phyloP scores from a whole-genome alignment of 2,888 invertebrate genomes.

The Chromoteleia sp. region DNA sequence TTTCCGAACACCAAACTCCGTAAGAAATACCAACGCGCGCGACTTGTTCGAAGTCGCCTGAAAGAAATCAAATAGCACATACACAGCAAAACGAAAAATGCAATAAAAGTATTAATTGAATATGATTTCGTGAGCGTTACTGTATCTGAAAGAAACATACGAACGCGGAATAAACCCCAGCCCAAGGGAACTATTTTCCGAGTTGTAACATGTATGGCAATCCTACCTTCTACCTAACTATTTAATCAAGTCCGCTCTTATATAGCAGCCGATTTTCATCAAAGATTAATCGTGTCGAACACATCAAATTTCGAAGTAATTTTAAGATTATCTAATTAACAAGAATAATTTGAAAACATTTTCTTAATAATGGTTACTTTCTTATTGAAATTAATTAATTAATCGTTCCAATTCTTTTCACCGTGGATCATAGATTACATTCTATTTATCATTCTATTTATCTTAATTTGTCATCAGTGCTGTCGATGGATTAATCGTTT shows the following conservation, averaged over 20 bases:
- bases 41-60: not conserved
- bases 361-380: not conserved
- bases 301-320: not conserved
- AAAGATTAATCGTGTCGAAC: constrained; percentile 24
- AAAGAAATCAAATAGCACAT: too few relatives aligned
- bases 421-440: too few relatives aligned
- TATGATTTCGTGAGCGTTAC: constrained; percentile 19
- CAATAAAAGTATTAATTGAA: constrained; percentile 21
- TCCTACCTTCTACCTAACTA: constrained; percentile 20
- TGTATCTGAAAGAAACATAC: constrained; percentile 9
- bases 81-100: not conserved
- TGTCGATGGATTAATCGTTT: not conserved
- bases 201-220: constrained; percentile 22
- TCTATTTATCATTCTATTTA: not conserved
- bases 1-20: too few relatives aligned
- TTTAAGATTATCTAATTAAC: not conserved
- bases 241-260: constrained; percentile 30
- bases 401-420: not conserved
- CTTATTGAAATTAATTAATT: constrained; percentile 10
- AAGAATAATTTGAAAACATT: constrained; percentile 5
- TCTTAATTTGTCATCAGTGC: not conserved
- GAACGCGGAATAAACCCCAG: constrained; percentile 2
- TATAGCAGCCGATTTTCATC: constrained; percentile 4
- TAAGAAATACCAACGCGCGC: too few relatives aligned
- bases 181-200: constrained; percentile 36